Evolutionary conservation across 2,797 vertebrate genomes (phyloP).

Genomic region (Coluber constrictor): DNA sequence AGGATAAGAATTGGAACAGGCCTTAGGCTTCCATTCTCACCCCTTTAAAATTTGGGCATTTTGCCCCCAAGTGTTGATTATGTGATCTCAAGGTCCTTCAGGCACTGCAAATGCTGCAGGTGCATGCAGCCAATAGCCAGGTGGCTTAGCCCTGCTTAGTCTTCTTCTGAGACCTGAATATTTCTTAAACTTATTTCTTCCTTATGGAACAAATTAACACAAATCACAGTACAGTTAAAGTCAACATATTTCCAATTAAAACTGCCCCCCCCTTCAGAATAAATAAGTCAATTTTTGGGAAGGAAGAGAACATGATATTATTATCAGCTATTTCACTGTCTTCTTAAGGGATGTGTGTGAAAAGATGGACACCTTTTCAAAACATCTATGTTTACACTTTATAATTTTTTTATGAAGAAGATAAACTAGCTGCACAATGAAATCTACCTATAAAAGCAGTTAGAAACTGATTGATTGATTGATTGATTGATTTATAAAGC

Average conservation of each 20-base stretch:
- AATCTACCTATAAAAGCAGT: neutral
- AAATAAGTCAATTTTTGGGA: neutral
- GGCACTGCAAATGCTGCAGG: neutral
- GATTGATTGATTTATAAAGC: neutral
- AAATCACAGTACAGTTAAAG: neutral
- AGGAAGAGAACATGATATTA: neutral
- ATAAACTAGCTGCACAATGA: neutral
- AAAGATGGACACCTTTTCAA: neutral
- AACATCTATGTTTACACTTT: neutral
- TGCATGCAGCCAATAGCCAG: neutral
- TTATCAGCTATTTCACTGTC: neutral
- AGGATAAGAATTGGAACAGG: neutral
- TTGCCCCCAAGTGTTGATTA: neutral
- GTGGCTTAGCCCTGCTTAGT: neutral
- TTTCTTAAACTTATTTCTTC: neutral
- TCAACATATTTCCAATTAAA: neutral
- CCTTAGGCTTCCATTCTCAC: neutral
- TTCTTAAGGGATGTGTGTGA: neutral
- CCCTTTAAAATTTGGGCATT: neutral
- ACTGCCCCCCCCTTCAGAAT: too few species aligned
- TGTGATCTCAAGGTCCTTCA: neutral
- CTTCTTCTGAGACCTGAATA: neutral
- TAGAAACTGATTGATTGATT: neutral
- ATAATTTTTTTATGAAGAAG: neutral
- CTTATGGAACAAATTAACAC: neutral